Percentiles rank a stretch among this genome's conserved stretches.
Evolutionary conservation across 2,113 vertebrate species (phyloP).

Genomic region (Alosa alosa): DNA sequence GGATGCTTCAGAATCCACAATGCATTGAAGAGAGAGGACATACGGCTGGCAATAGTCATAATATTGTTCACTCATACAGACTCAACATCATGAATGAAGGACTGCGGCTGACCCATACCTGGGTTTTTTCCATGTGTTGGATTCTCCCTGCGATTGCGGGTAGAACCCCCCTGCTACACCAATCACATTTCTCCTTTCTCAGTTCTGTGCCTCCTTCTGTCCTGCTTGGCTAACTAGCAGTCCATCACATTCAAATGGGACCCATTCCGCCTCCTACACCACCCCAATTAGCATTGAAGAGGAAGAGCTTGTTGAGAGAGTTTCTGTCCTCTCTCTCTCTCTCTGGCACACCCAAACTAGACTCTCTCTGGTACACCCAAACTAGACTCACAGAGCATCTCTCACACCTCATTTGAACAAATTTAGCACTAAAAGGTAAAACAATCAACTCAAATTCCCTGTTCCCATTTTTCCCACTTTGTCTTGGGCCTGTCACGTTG

Average conservation of each 20-base stretch:
- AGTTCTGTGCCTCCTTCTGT: not conserved
- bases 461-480: constrained; percentile 12
- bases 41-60: not conserved
- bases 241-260: not conserved
- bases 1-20: not conserved
- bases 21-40: not conserved
- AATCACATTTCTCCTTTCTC: not conserved
- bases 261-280: not conserved
- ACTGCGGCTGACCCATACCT: not conserved
- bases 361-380: not conserved
- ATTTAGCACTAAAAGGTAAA: not conserved
- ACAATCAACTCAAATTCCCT: not conserved
- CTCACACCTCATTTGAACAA: not conserved
- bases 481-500: constrained; percentile 17
- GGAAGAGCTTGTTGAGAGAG: not conserved
- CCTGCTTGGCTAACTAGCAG: not conserved
- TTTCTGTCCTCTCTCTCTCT: not conserved
- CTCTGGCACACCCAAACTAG: not conserved
- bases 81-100: not conserved
- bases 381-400: not conserved
- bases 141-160: not conserved
- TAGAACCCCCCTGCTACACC: not conserved
- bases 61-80: not conserved
- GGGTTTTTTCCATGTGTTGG: not conserved
- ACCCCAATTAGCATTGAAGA: not conserved